Conservation (phyloP, 2,888 invertebrate species). For the Oxycera nigricornis region DNA sequence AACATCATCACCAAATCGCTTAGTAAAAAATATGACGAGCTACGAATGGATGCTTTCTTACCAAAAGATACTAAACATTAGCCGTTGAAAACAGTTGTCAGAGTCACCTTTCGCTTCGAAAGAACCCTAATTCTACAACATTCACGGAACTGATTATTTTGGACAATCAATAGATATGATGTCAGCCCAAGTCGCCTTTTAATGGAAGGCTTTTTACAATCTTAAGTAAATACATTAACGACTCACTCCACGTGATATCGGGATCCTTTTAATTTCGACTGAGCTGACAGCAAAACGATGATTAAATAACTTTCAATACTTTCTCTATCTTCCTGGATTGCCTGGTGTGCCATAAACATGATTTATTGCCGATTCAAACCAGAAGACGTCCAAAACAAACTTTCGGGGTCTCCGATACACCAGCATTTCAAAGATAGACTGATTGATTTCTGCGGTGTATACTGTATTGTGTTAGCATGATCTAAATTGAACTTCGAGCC, state of each 20-base stretch:
- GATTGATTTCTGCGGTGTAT: neutral
- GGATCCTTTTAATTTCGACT: conserved; percentile 1
- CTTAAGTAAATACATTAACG: conserved; percentile 36
- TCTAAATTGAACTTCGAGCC: neutral
- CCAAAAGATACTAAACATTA: no score
- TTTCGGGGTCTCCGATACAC: neutral
- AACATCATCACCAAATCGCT: no score
- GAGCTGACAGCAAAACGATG: neutral
- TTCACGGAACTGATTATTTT: no score
- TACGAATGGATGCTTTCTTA: no score
- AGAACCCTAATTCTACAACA: no score
- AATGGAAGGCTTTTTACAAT: conserved; percentile 9
- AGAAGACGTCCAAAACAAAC: neutral
- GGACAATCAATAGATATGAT: neutral
- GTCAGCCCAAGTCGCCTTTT: neutral
- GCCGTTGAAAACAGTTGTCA: no score
- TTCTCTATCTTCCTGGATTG: neutral
- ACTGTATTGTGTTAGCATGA: neutral
- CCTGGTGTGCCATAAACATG: neutral
- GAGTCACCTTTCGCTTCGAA: no score
- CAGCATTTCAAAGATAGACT: neutral
- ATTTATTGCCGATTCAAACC: conserved; percentile 15
- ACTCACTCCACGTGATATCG: neutral
- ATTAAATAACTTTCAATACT: conserved; percentile 4
- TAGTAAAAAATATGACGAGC: no score